Evolutionary conservation across 2,113 vertebrate species (phyloP).

Genomic region (Girardinichthys multiradiatus): DNA sequence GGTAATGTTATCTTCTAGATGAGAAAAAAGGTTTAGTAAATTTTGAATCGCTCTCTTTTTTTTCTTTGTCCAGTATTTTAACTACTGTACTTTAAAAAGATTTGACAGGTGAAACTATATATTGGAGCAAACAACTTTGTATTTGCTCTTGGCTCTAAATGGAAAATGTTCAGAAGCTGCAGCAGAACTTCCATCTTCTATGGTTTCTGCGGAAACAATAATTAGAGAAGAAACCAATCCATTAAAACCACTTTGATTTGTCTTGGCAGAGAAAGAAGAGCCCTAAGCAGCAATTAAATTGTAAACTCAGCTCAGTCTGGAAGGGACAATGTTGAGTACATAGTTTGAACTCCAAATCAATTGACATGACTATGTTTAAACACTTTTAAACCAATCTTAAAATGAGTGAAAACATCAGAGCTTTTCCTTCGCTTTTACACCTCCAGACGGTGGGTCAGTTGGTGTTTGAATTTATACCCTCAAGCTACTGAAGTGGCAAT

Average conservation of each 20-base stretch:
- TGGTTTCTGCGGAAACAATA: conserved; percentile 78
- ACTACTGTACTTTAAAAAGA: conserved; percentile 22
- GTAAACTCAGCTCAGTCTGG: conserved; percentile 48
- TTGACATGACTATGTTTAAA: conserved; percentile 48
- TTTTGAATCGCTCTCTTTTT: neutral
- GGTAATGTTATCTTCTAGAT: neutral
- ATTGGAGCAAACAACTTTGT: conserved; percentile 54
- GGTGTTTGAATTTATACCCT: conserved; percentile 50
- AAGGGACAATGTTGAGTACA: conserved; percentile 32
- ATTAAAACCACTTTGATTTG: conserved; percentile 71
- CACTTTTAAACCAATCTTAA: conserved; percentile 39
- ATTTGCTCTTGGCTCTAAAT: conserved; percentile 44
- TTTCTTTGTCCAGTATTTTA: neutral
- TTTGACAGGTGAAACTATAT: conserved; percentile 20
- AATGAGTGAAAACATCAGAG: conserved; percentile 47
- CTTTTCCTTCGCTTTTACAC: conserved; percentile 21
- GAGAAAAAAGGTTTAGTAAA: neutral
- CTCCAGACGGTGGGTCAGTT: conserved; percentile 39
- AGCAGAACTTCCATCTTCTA: conserved; percentile 54
- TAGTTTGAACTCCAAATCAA: conserved; percentile 43
- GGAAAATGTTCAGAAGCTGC: conserved; percentile 23
- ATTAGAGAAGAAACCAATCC: conserved; percentile 45
- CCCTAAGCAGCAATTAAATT: conserved; percentile 67
- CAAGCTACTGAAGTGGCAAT: conserved; percentile 41
- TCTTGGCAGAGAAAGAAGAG: conserved; percentile 53